Base-by-base conservation (phyloP, 2,113 vertebrate genomes). In the Cisticola juncidis region DNA sequence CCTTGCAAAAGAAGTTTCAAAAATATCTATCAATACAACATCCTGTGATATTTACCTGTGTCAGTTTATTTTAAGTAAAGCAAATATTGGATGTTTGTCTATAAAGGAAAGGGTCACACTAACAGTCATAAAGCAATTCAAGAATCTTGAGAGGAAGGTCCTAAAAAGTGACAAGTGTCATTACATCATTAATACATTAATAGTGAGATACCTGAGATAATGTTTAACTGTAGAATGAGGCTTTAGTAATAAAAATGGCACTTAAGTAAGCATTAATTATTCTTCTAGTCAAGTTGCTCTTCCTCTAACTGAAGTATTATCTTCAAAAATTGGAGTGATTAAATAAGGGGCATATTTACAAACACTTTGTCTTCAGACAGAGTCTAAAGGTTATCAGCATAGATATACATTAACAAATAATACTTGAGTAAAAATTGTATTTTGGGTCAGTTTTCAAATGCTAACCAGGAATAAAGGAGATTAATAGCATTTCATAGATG, bases 121-220 rank as follows among this genome's bases (percentile, higher is more conserved):
- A 93, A 78, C 21, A 83, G 64, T 74, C 72, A 81, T 88, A 94
- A 97, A 95, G 31, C 69, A 86, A 95, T 96, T 88, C 8, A 88
- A 64, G 80, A 86, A 64, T 80, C 85, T 74, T 60, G 47, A 80
- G n/a, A 61, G 16, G 31, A 84, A 86, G 51, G 36, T 70, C 21
- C 38, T 93, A 74, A 68, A 80, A 87, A 56, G 31, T 42, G 11
- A 8, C 15, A 89, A 69, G 53, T 65, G 31, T 11, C 53, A n/a
- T 70, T 80, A 22, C 28, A 79, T 58, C 25, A 74, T 79, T 90
- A 86, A 84, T 86, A 56, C 5, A 71, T 78, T 84, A 94, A 68
- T 88, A 53, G 33, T 68, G 71, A 90, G 38, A 87, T 95, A 94
- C 7, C 26, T 68, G 6, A 4, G 66, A 23, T 86, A 95, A 96